Conservation (phyloP, 2,888 invertebrate genomes). For the Aelia acuminata region DNA sequence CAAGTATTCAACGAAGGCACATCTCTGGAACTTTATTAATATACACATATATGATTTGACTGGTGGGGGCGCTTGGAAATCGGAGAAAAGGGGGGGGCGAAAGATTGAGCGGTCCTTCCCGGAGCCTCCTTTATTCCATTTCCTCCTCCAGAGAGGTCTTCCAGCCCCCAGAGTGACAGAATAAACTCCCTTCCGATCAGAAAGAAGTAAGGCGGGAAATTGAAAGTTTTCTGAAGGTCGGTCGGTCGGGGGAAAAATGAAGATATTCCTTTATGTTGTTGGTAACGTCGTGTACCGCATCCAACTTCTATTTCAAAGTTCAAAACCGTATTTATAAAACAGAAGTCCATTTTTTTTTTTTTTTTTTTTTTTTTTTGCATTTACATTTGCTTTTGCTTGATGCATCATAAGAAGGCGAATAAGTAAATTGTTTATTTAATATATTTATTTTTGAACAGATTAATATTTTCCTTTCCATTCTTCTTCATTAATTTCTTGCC, state of each 20-base stretch:
- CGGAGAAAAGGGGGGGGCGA: not conserved
- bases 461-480: too few relatives aligned
- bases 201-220: constrained; percentile 34
- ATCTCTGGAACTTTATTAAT: not conserved
- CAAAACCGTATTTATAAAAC: too few relatives aligned
- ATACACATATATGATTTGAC: not conserved
- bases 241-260: not conserved
- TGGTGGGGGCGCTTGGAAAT: not conserved
- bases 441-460: too few relatives aligned
- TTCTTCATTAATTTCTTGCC: too few relatives aligned
- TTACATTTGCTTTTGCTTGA: too few relatives aligned
- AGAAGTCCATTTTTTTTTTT: too few relatives aligned
- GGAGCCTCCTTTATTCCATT: constrained; percentile 7
- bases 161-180: not conserved
- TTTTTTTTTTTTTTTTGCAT: too few relatives aligned
- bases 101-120: not conserved
- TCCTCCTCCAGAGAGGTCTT: not conserved
- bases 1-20: not conserved
- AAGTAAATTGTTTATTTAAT: too few relatives aligned
- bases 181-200: not conserved
- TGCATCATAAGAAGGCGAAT: too few relatives aligned
- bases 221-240: not conserved
- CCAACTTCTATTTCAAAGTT: not conserved
- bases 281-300: not conserved
- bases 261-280: not conserved